Base-by-base conservation (phyloP, 2,113 vertebrate genomes). In the Lates calcarifer region DNA sequence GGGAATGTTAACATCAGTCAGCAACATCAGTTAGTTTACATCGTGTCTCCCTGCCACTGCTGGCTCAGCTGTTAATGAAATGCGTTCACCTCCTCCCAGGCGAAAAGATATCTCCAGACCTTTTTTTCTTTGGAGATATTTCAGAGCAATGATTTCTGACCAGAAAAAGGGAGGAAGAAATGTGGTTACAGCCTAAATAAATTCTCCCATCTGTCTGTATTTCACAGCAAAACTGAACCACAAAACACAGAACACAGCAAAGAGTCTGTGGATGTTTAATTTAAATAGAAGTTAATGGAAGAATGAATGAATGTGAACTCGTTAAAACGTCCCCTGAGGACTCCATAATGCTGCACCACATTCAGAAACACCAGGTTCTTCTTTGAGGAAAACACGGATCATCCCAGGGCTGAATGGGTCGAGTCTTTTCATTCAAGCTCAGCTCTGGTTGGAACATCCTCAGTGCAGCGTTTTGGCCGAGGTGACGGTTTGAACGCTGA, bases 391-490 rank as follows among this genome's bases (percentile, higher is more conserved):
- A 70, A 56, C 41, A 6, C 8, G 28, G 39, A 63, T 63, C 45
- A 43, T 29, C 60, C 7, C 22, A 41, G 41, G 2, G 17, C 66
- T 67, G 53, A 66, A 66, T 35, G 45, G 66, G 24, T 77, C n/a
- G 3, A 47, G 49, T 73, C 39, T 43, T 26, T 77, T 74, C 47
- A 51, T 51, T 51, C 57, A 31, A 20, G 51, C 67, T 68, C 18
- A 0, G 43, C 74, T 51, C 29, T 37, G 65, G 74, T 71, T 71
- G 74, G 57, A 84, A 73, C 49, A 13, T 43, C 49, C 60, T 77
- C 17, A 26, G 0, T 31, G 62, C 68, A 28, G 35, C 45, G 1
- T 66, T 73, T 35, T 85, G 67, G 57, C 61, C 0, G 1, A 11
- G 7, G 22, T 10, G 49, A 51, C 22, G 29, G 26, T 51, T 56